phyloP scores from a whole-genome alignment of 2,888 invertebrate species.

The Autographa pulchrina region DNA sequence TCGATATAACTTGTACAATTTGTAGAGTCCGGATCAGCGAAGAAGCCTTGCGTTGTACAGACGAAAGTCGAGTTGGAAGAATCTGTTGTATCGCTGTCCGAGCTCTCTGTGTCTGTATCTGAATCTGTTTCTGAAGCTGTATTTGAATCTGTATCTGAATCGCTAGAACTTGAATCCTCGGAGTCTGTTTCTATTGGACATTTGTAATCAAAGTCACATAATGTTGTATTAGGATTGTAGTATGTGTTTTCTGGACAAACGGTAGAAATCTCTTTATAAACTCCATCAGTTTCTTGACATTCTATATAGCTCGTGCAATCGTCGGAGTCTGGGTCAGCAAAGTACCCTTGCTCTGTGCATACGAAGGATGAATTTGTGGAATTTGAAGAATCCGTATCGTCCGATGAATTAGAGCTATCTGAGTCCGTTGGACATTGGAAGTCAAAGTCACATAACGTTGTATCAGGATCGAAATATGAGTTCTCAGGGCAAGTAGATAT shows the following conservation, averaged over 20 bases:
- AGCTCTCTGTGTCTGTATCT: not conserved
- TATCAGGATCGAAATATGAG: constrained; percentile 3
- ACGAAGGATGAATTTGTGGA: not conserved
- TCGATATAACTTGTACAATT: constrained; percentile 41
- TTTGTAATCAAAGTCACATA: constrained; percentile 3
- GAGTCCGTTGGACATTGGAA: not conserved
- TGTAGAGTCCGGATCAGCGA: constrained; percentile 24
- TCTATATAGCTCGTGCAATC: not conserved
- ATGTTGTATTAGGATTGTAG: not conserved
- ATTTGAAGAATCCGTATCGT: not conserved
- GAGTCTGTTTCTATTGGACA: not conserved
- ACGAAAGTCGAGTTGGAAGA: constrained; percentile 16
- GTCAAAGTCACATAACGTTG: constrained; percentile 4
- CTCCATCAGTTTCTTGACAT: not conserved
- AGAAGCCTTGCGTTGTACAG: constrained; percentile 35
- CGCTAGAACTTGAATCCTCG: not conserved
- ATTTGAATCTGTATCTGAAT: not conserved
- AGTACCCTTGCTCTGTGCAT: not conserved
- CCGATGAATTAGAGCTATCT: not conserved
- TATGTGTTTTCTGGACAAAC: not conserved
- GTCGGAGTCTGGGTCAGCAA: not conserved
- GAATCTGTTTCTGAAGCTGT: not conserved
- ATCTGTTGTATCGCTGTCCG: not conserved
- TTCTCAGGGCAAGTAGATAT: not conserved
- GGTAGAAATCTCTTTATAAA: not conserved